Conservation (phyloP, 2,797 vertebrate species). For the Artibeus jamaicensis region DNA sequence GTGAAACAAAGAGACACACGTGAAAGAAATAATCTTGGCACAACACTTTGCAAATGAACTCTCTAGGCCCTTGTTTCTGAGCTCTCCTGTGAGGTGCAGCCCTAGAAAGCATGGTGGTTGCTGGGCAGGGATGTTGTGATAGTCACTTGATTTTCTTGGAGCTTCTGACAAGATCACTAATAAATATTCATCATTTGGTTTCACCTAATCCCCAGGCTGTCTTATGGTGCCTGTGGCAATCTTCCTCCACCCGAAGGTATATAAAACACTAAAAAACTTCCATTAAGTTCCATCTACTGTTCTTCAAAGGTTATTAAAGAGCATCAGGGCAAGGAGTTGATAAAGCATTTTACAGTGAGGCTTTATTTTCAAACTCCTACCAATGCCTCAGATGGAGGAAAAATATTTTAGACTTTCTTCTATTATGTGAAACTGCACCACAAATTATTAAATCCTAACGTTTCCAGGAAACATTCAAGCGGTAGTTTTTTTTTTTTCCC, state of each 20-base stretch:
- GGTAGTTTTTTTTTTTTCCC: background rate
- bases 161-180: background rate
- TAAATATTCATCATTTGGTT: background rate
- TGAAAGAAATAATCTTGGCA: background rate
- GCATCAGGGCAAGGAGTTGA: background rate
- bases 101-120: background rate
- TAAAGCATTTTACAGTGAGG: background rate
- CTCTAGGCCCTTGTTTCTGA: background rate
- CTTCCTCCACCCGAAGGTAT: background rate
- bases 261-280: background rate
- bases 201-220: background rate
- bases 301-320: background rate
- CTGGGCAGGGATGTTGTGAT: background rate
- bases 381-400: background rate
- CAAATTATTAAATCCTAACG: conserved; percentile 15
- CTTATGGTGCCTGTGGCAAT: no score
- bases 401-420: background rate
- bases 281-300: background rate
- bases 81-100: background rate
- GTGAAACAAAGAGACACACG: background rate
- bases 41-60: background rate
- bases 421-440: background rate
- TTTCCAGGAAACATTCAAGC: background rate
- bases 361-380: background rate
- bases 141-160: background rate